A percentile compares a stretch with the other conserved stretches of the same genome.
phyloP scores from a whole-genome alignment of 2,888 invertebrate species.

The Suillia variegata region DNA sequence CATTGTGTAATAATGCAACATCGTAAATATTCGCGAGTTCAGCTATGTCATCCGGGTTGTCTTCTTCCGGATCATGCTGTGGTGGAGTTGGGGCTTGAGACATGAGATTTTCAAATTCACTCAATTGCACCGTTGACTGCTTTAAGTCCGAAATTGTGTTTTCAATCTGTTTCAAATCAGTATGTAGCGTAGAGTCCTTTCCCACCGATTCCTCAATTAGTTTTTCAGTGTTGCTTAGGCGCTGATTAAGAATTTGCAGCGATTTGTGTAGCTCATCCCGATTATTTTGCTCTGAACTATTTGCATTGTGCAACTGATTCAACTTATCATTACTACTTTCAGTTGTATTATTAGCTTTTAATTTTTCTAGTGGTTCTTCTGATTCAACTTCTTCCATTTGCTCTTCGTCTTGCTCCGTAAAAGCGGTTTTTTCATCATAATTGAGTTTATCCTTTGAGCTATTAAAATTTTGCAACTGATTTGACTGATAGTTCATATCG shows the following conservation, averaged over 20 bases:
- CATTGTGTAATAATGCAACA: not conserved
- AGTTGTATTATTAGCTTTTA: too few relatives aligned
- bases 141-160: constrained; percentile 8
- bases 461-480: too few relatives aligned
- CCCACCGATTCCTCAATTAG: not conserved
- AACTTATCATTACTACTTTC: too few relatives aligned
- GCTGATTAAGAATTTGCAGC: not conserved
- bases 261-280: not conserved
- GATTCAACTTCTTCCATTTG: too few relatives aligned
- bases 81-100: constrained; percentile 1
- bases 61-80: constrained; percentile 9
- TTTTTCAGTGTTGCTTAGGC: not conserved
- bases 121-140: not conserved
- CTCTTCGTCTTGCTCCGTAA: too few relatives aligned
- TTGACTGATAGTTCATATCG: too few relatives aligned
- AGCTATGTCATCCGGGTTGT: constrained; percentile 14
- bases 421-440: too few relatives aligned
- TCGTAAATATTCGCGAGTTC: not conserved
- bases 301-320: too few relatives aligned
- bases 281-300: not conserved
- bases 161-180: not conserved
- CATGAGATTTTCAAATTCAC: constrained; percentile 1
- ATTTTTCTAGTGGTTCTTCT: too few relatives aligned
- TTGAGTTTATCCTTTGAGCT: too few relatives aligned
- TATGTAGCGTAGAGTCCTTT: not conserved